Conservation (phyloP, 2,797 vertebrate species). For the Fratercula arctica region DNA sequence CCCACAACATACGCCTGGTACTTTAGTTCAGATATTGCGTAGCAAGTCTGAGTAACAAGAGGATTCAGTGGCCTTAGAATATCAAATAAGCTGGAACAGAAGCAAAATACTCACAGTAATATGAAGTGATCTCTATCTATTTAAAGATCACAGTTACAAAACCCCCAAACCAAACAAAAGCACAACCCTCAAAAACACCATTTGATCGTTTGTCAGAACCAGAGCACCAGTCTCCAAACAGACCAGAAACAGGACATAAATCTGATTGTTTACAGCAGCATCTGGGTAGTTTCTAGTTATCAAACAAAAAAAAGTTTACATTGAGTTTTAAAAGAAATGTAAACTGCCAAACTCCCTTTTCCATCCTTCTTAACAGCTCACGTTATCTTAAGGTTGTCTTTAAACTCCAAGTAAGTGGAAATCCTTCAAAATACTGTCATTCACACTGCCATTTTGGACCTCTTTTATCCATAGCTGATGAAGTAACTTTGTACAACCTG, state of each 20-base stretch:
- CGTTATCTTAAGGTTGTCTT: fast-evolving
- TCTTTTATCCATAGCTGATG: neutral
- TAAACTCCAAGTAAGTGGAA: neutral
- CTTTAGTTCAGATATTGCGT: neutral
- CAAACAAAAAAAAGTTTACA: neutral
- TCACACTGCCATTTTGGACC: neutral
- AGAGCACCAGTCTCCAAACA: neutral
- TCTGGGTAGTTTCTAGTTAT: neutral
- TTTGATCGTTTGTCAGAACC: neutral
- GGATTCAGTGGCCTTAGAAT: neutral
- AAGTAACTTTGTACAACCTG: neutral
- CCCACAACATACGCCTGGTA: neutral
- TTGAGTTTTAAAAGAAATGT: neutral
- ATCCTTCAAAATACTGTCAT: neutral
- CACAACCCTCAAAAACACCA: neutral
- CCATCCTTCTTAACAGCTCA: neutral
- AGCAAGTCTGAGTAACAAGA: neutral
- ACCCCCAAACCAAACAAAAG: neutral
- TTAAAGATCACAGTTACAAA: neutral
- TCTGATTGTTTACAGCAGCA: neutral
- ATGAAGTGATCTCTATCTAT: neutral
- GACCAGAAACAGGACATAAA: neutral
- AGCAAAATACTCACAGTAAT: neutral
- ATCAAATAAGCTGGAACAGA: neutral
- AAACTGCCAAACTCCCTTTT: neutral